A percentile compares a stretch with the other conserved stretches of the same genome.
These are phyloP conservation scores for Nematostella vectensis DNA, from an alignment of 92 coral and sea anemone genomes.

Conservation along the genomic window DNA sequence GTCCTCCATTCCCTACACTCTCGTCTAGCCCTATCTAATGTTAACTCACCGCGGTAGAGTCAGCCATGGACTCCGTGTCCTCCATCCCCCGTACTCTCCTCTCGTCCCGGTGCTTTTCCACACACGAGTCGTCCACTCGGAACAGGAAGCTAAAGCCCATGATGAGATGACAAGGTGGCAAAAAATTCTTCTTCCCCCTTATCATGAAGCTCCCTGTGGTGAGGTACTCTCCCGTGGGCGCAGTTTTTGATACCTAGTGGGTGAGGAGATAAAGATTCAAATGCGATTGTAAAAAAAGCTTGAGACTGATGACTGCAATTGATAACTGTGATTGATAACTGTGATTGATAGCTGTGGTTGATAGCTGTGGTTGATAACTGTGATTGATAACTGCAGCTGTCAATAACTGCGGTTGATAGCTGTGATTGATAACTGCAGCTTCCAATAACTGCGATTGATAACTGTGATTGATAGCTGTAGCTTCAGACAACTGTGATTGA, in stretches of 20 bases:
- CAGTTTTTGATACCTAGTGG: constrained; percentile 83
- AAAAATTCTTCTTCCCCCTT: constrained; percentile 95
- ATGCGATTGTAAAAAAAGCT: background rate
- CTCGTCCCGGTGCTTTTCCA: constrained; percentile 75
- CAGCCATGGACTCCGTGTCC: constrained; percentile 41
- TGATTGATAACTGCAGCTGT: too few relatives aligned
- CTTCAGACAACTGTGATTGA: too few relatives aligned
- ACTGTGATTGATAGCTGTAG: too few relatives aligned
- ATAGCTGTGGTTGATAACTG: too few relatives aligned
- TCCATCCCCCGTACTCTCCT: constrained; percentile 66
- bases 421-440: too few relatives aligned
- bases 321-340: background rate
- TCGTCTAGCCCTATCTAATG: too few relatives aligned
- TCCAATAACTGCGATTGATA: too few relatives aligned
- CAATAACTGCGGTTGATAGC: too few relatives aligned
- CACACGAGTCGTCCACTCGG: constrained; percentile 76
- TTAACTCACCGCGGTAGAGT: constrained; percentile 31
- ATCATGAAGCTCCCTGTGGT: constrained; percentile 98
- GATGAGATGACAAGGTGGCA: constrained; percentile 83
- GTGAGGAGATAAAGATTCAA: background rate
- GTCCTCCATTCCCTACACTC: too few relatives aligned
- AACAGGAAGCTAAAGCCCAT: constrained; percentile 94
- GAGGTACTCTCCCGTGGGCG: constrained; percentile 97
- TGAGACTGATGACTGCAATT: background rate
- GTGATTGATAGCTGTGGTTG: too few relatives aligned